Evolutionary conservation across 2,888 invertebrate species (phyloP), one percentile per base, ranked within the genome.

Genomic region (Strigamia maritima): DNA sequence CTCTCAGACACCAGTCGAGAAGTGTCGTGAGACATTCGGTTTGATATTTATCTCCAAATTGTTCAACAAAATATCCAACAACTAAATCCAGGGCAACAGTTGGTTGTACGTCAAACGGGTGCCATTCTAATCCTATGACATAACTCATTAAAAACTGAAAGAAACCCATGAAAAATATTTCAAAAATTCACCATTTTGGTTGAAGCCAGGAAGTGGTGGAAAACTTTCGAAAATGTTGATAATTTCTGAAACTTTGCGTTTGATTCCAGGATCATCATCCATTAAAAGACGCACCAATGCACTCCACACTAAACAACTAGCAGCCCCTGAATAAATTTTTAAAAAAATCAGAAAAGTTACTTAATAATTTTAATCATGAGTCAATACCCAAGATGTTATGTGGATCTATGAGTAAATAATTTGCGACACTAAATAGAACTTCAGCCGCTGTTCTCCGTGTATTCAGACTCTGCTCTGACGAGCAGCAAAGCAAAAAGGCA

Each of bases 261-360:
- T 81, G 38, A 82, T 81, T 74, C 79, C 80, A 14, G 81, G 81
- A 77, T 82, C 82, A 81, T 82, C 82, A 80, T 83, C 83, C 79
- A 80, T 79, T n/a, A 83, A 80, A 22, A 83, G 79, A 8, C 54
- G 75, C 14, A 83, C 70, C n/a, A 82, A 60, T 12, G 81, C 40
- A 77, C 82, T 79, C 82, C 82, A 82, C 16, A 82, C 75, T 10
- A 80, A 26, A 65, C 81, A 70, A 76, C 79, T 70, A 76, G 79
- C 60, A 70, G 40, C 76, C 76, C 80, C 82, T 82, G 76, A 3
- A 31, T 76, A 26, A 76, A 74, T 40, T 31, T 78, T n/a, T 31
- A 35, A 28, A 75, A 26, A 16, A 35, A 28, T 3, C 0, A 16
- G 16, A 76, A 44, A 38, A 22, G n/a, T n/a, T 3, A 8, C 12